A percentile compares a stretch with the other conserved stretches of the same genome.
These are phyloP conservation scores for Aptenodytes patagonicus DNA, from an alignment of 2,113 vertebrate species.

Conservation along the genomic window DNA sequence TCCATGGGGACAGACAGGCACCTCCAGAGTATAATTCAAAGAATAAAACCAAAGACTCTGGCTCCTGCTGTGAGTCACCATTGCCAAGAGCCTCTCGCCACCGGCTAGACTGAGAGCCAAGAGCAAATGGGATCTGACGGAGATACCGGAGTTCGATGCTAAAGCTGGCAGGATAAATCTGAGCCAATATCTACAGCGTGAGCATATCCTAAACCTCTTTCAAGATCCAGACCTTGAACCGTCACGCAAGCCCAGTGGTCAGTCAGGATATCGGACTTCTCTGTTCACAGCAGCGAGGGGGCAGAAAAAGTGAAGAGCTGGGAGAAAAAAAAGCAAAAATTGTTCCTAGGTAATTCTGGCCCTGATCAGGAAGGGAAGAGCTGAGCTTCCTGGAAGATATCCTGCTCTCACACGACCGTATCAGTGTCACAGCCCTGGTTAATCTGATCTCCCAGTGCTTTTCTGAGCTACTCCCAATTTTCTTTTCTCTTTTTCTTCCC, in stretches of 20 bases:
- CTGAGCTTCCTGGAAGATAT: neutral
- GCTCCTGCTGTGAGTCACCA: neutral
- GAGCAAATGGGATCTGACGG: neutral
- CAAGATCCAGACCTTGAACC: neutral
- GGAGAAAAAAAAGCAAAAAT: neutral
- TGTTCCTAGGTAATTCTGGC: neutral
- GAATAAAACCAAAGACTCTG: neutral
- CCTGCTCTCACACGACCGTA: rapidly evolving
- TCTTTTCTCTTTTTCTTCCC: no score
- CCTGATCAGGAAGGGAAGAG: neutral
- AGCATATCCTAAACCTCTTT: neutral
- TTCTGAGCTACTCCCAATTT: neutral
- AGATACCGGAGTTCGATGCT: neutral
- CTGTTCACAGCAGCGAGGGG: neutral
- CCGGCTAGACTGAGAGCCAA: neutral
- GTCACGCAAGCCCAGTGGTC: rapidly evolving
- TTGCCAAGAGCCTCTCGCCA: neutral
- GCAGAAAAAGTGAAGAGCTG: neutral
- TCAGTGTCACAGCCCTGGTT: neutral
- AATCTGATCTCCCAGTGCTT: neutral
- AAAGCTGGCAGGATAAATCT: neutral
- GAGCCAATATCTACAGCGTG: rapidly evolving
- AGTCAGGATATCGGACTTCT: rapidly evolving
- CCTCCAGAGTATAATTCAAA: neutral
- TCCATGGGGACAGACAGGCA: neutral